These are phyloP conservation scores for Mythimna pallens DNA, from an alignment of 2,888 invertebrate genomes.

Conservation along the genomic window DNA sequence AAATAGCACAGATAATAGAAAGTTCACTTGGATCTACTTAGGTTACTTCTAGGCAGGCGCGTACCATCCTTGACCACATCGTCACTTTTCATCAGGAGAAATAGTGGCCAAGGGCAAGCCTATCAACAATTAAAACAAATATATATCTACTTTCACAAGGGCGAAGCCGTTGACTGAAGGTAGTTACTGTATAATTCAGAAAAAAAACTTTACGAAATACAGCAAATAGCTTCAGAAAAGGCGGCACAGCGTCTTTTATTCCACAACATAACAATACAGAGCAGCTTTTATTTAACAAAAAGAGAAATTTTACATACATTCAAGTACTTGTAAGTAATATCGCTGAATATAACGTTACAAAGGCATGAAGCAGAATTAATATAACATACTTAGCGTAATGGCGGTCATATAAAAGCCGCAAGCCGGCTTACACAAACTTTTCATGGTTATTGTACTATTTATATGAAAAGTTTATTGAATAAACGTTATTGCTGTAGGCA, in stretches of 20 bases:
- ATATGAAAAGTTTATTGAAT: constrained; percentile 55
- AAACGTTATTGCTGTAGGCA: constrained; percentile 25
- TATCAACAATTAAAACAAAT: no score
- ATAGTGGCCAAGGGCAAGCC: no score
- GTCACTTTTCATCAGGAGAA: no score
- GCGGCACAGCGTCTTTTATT: background rate
- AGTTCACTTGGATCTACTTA: no score
- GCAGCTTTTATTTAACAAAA: constrained; percentile 16
- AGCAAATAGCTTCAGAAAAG: constrained; percentile 11
- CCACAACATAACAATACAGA: constrained; percentile 7
- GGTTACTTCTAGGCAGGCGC: no score
- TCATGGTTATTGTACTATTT: constrained; percentile 52
- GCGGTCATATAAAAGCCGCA: constrained; percentile 35
- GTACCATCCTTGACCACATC: no score
- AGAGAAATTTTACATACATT: background rate
- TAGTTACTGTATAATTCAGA: background rate
- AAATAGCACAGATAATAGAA: no score
- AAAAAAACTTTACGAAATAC: constrained; percentile 1
- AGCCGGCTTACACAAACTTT: constrained; percentile 47
- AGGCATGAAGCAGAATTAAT: constrained; percentile 43
- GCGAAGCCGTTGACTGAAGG: no score
- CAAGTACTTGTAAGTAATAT: constrained; percentile 19
- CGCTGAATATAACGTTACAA: constrained; percentile 32
- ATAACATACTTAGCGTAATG: constrained; percentile 53
- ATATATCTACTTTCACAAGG: no score